Conservation (phyloP, 1,140 invertebrate species). For the Drosophila kikkawai region DNA sequence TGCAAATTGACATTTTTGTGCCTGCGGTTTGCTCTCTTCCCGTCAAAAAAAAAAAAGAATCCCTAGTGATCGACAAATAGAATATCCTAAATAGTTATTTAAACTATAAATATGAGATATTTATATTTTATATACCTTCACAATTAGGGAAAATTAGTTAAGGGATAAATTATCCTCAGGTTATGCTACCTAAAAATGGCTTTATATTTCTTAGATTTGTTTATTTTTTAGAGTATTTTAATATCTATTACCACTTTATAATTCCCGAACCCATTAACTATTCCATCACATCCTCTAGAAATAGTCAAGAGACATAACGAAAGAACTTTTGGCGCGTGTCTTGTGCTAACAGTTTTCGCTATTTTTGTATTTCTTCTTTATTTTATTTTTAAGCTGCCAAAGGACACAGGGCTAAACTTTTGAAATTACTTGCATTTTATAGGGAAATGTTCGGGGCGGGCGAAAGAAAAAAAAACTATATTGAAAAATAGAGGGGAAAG, state of each 20-base stretch:
- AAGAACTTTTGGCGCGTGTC: constrained; percentile 73
- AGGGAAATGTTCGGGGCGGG: constrained; percentile 20
- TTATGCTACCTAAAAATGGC: too few relatives aligned
- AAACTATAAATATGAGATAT: not conserved
- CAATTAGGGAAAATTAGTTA: not conserved
- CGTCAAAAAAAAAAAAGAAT: constrained; percentile 5
- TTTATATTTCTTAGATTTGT: not conserved
- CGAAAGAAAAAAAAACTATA: constrained; percentile 29
- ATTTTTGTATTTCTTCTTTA: constrained; percentile 27
- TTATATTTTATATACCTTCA: not conserved
- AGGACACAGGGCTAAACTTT: constrained; percentile 64
- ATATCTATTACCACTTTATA: too few relatives aligned
- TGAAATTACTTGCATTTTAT: constrained; percentile 76
- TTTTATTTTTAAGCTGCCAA: constrained; percentile 65
- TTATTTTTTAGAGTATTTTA: too few relatives aligned
- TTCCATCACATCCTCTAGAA: constrained; percentile 9
- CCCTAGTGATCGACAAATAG: not conserved
- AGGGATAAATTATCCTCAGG: not conserved
- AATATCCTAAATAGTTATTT: constrained; percentile 8
- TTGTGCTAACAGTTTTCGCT: constrained; percentile 70
- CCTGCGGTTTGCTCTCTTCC: constrained; percentile 66
- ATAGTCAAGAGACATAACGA: not conserved
- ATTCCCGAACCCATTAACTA: too few relatives aligned
- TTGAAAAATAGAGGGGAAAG: constrained; percentile 50
- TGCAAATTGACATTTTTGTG: constrained; percentile 82